A percentile compares a stretch with the other conserved stretches of the same genome.
Conservation (phyloP, 2,888 invertebrate genomes). For the Abrostola triplasia region DNA sequence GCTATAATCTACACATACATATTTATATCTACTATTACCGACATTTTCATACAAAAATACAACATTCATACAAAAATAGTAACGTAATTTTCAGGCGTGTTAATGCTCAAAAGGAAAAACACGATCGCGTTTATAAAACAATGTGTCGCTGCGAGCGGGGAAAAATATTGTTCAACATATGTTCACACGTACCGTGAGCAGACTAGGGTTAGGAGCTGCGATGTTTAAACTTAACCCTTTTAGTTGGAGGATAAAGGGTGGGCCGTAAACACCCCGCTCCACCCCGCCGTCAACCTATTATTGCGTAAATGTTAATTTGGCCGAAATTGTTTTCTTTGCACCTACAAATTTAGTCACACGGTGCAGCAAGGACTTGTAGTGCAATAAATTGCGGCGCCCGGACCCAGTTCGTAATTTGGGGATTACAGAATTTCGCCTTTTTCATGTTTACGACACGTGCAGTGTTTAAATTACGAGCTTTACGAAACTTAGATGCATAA, state of each 20-base stretch:
- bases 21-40: constrained; percentile 27
- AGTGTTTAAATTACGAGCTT: constrained; percentile 43
- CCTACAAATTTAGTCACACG: constrained; percentile 64
- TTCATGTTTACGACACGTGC: constrained; percentile 18
- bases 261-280: constrained; percentile 65
- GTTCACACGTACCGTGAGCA: constrained; percentile 62
- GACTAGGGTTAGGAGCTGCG: constrained; percentile 69
- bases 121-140: constrained; percentile 55
- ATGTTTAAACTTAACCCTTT: constrained; percentile 79
- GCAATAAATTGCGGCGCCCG: constrained; percentile 59
- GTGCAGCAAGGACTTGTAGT: constrained; percentile 57
- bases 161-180: constrained; percentile 68
- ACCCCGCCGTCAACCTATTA: constrained; percentile 60
- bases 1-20: constrained; percentile 26
- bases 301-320: constrained; percentile 72
- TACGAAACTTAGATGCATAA: neutral
- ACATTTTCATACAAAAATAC: constrained; percentile 43
- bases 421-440: constrained; percentile 20
- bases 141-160: constrained; percentile 53
- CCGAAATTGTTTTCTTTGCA: constrained; percentile 69
- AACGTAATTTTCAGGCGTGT: constrained; percentile 43
- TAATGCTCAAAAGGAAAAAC: constrained; percentile 51
- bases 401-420: constrained; percentile 31
- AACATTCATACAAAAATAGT: constrained; percentile 41
- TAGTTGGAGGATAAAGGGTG: constrained; percentile 75